Evolutionary conservation across 1,140 invertebrate genomes (phyloP).

Genomic region (Hyles euphorbiae): DNA sequence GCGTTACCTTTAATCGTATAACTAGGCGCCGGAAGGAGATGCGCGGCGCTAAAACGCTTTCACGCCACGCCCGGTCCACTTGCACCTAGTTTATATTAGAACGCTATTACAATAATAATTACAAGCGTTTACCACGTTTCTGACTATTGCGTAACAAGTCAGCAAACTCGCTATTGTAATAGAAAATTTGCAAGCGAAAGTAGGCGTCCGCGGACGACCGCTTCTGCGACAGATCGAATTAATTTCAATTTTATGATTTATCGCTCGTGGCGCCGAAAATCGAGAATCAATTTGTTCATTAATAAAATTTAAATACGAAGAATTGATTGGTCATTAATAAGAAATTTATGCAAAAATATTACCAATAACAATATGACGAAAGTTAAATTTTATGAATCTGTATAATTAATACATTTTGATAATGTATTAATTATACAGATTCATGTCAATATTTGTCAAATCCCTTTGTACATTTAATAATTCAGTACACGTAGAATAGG

Average conservation of each 20-base stretch:
- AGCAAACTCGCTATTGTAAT: constrained; percentile 26
- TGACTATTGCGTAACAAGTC: constrained; percentile 32
- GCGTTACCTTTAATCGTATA: too few relatives aligned
- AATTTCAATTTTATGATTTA: constrained; percentile 11
- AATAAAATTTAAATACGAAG: neutral
- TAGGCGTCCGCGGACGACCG: constrained; percentile 23
- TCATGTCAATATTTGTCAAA: too few relatives aligned
- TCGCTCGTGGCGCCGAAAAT: neutral
- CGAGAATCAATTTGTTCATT: neutral
- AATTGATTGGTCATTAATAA: too few relatives aligned
- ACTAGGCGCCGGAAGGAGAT: neutral
- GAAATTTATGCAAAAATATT: too few relatives aligned
- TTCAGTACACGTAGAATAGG: too few relatives aligned
- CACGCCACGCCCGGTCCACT: constrained; percentile 20
- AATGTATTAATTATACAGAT: too few relatives aligned
- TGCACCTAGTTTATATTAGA: constrained; percentile 43
- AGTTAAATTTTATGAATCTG: too few relatives aligned
- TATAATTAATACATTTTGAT: too few relatives aligned
- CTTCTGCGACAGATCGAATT: constrained; percentile 22
- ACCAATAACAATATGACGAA: too few relatives aligned
- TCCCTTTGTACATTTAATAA: too few relatives aligned
- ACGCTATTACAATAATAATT: constrained; percentile 58
- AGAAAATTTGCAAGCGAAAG: constrained; percentile 60
- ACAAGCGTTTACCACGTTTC: constrained; percentile 37
- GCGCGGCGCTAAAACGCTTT: constrained; percentile 20